A percentile compares a stretch with the other conserved stretches of the same genome.
These are phyloP conservation scores for Mimas tiliae DNA, from an alignment of 2,888 invertebrate genomes.

Conservation along the genomic window DNA sequence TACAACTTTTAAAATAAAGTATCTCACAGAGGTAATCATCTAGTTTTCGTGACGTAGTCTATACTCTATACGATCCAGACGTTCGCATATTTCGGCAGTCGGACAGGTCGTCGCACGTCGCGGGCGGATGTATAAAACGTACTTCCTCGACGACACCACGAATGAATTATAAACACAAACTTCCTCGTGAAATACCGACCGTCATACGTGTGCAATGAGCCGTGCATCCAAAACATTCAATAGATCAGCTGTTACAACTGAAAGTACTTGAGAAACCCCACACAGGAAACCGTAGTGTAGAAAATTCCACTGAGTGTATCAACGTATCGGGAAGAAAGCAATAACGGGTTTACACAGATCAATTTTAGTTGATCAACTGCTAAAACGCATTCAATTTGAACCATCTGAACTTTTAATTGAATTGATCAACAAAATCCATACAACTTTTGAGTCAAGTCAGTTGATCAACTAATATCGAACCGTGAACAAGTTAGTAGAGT, in stretches of 20 bases:
- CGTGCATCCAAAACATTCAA: slow-evolving; percentile 8
- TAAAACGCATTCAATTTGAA: too few relatives aligned
- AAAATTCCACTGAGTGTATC: not conserved
- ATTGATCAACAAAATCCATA: too few relatives aligned
- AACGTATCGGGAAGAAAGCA: not conserved
- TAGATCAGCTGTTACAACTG: slow-evolving; percentile 3
- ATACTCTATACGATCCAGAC: not conserved
- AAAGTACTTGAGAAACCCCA: not conserved
- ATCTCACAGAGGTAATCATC: too few relatives aligned
- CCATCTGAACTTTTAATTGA: too few relatives aligned
- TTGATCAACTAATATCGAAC: too few relatives aligned
- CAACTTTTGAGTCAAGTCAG: too few relatives aligned
- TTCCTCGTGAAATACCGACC: slow-evolving; percentile 33
- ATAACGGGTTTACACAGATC: not conserved
- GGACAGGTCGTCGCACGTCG: slow-evolving; percentile 23
- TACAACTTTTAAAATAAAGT: too few relatives aligned
- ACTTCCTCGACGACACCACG: slow-evolving; percentile 54
- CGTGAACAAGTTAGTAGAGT: not conserved
- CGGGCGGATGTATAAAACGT: slow-evolving; percentile 50
- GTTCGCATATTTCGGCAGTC: slow-evolving; percentile 2
- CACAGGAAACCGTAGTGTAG: not conserved
- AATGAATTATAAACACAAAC: slow-evolving; percentile 50
- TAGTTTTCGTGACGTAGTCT: too few relatives aligned
- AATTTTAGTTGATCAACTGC: too few relatives aligned
- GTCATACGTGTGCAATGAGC: not conserved